Evolutionary conservation across 1,140 invertebrate species (phyloP).

Genomic region (Aphelenchoides fujianensis): DNA sequence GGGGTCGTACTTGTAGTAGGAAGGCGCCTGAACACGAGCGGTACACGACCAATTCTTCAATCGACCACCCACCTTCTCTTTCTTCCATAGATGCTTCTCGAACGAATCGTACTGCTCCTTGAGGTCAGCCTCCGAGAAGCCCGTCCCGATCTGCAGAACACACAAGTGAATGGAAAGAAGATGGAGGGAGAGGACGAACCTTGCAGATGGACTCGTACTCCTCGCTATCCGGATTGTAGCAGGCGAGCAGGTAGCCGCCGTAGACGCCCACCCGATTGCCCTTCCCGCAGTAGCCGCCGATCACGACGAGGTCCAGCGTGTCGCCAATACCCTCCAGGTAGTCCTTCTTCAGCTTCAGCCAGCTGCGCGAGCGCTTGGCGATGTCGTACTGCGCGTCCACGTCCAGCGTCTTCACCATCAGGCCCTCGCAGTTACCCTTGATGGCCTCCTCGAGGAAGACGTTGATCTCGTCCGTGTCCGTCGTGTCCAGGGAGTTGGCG

Average conservation of each 20-base stretch:
- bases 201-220: constrained; percentile 89
- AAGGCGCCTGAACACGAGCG: constrained; percentile 73
- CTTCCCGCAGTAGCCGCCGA: constrained; percentile 88
- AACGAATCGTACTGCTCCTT: constrained; percentile 74
- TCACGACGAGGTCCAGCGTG: constrained; percentile 85
- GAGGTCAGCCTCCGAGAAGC: constrained; percentile 89
- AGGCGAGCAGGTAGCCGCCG: constrained; percentile 94
- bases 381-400: constrained; percentile 94
- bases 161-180: too few relatives aligned
- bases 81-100: constrained; percentile 70
- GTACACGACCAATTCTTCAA: too few relatives aligned
- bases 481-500: constrained; percentile 79
- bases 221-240: constrained; percentile 86
- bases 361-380: constrained; percentile 86
- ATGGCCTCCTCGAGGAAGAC: constrained; percentile 92
- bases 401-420: constrained; percentile 96
- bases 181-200: too few relatives aligned
- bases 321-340: constrained; percentile 91
- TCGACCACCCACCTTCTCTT: constrained; percentile 47
- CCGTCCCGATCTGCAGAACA: constrained; percentile 83
- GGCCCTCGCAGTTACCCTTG: constrained; percentile 91
- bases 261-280: constrained; percentile 89
- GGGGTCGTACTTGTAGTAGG: constrained; percentile 81
- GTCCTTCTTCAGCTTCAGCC: constrained; percentile 81
- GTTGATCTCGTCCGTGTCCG: constrained; percentile 84